Percentiles rank a stretch among this genome's conserved stretches.
Conservation (phyloP, 2,797 vertebrate species). For the Rhinophrynus dorsalis region DNA sequence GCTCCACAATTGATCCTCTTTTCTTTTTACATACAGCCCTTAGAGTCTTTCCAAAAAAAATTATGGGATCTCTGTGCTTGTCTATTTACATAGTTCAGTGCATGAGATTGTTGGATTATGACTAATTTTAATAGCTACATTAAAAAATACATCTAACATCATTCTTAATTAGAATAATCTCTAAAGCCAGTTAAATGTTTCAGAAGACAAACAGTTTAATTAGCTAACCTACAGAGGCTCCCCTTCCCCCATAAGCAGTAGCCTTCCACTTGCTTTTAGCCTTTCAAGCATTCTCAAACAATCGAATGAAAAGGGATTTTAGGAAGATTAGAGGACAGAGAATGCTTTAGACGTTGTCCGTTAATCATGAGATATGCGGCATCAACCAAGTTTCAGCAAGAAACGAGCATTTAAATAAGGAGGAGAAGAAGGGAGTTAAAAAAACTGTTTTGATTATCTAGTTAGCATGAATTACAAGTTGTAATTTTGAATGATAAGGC, state of each 20-base stretch:
- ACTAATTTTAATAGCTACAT: conserved; percentile 80
- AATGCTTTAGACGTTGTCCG: conserved; percentile 95
- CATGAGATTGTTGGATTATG: conserved; percentile 73
- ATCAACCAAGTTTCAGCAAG: conserved; percentile 76
- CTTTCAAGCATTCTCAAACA: conserved; percentile 98
- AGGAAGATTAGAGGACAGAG: conserved; percentile 94
- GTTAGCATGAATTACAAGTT: conserved; percentile 74
- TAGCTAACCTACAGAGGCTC: conserved; percentile 86
- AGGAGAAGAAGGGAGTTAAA: not conserved
- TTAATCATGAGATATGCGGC: conserved; percentile 90
- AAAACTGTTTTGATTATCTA: conserved; percentile 73
- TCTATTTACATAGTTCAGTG: conserved; percentile 69
- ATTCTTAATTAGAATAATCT: conserved; percentile 87
- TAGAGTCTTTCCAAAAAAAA: too few species aligned
- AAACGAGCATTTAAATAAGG: conserved; percentile 70
- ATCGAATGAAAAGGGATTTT: conserved; percentile 99
- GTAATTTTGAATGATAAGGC: conserved; percentile 70
- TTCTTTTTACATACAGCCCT: too few species aligned
- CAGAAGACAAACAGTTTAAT: conserved; percentile 94
- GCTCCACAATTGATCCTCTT: too few species aligned
- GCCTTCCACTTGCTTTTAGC: conserved; percentile 86
- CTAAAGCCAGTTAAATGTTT: conserved; percentile 89
- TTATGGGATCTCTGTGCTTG: conserved; percentile 54
- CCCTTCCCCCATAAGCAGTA: conserved; percentile 80
- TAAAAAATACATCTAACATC: conserved; percentile 77